phyloP scores from a whole-genome alignment of 2,113 vertebrate genomes.

The Pheucticus melanocephalus region DNA sequence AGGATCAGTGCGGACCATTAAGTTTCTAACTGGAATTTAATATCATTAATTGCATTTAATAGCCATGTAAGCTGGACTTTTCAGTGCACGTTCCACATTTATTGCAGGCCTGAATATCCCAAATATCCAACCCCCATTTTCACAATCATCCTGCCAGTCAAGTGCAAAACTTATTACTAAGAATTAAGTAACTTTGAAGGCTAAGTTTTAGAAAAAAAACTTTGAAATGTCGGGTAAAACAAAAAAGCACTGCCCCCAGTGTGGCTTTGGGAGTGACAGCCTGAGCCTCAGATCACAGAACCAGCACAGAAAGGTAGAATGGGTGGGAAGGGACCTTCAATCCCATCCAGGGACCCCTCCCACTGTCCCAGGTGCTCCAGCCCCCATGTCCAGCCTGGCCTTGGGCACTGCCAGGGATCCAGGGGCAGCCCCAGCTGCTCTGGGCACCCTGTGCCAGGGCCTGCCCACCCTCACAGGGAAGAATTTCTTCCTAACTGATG shows the following conservation, averaged over 20 bases:
- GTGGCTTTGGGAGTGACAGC: not conserved
- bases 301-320: not conserved
- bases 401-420: not conserved
- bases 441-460: not conserved
- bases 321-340: not conserved
- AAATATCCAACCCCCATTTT: not conserved
- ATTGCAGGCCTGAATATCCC: not conserved
- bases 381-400: not conserved
- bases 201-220: not conserved
- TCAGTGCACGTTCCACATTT: not conserved
- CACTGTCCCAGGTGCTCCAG: not conserved
- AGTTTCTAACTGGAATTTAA: not conserved
- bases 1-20: not conserved
- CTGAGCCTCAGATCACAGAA: not conserved
- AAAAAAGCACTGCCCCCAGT: rapidly evolving
- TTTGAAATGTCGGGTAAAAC: not conserved
- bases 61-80: not conserved
- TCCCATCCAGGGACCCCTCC: not conserved
- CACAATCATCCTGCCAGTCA: not conserved
- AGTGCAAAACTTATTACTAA: not conserved
- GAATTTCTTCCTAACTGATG: rapidly evolving
- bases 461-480: rapidly evolving
- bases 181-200: not conserved
- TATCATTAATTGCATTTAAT: not conserved
- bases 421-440: not conserved